A percentile compares a stretch with the other conserved stretches of the same genome.
Evolutionary conservation across 2,888 invertebrate genomes (phyloP).

Genomic region (Micropterix aruncella): DNA sequence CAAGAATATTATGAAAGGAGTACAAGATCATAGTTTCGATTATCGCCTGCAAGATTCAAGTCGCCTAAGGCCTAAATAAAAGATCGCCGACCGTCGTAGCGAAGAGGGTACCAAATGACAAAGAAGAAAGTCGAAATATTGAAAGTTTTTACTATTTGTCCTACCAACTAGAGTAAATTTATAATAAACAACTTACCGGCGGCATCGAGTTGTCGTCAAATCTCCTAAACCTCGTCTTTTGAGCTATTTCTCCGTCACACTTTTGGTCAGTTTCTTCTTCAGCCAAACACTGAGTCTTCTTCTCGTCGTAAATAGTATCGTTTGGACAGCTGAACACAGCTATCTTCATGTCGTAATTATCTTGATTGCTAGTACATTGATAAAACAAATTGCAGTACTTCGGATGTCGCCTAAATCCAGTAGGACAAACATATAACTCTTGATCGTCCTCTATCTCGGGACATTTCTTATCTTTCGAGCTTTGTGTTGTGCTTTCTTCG

Average conservation of each 20-base stretch:
- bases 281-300: constrained; percentile 54
- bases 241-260: constrained; percentile 42
- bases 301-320: constrained; percentile 61
- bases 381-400: constrained; percentile 74
- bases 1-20: too few relatives aligned
- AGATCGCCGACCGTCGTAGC: too few relatives aligned
- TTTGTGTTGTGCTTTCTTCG: constrained; percentile 13
- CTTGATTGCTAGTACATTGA: constrained; percentile 56
- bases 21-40: too few relatives aligned
- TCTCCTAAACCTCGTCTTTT: constrained; percentile 37
- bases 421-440: constrained; percentile 60
- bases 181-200: constrained; percentile 39
- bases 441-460: constrained; percentile 53
- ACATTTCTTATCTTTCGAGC: constrained; percentile 24
- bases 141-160: too few relatives aligned
- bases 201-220: constrained; percentile 34
- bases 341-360: constrained; percentile 56
- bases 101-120: too few relatives aligned
- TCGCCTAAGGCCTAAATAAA: too few relatives aligned
- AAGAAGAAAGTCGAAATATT: too few relatives aligned
- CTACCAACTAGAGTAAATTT: too few relatives aligned
- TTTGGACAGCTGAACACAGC: constrained; percentile 64
- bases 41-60: too few relatives aligned
- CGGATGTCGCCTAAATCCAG: constrained; percentile 71
- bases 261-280: constrained; percentile 40